phyloP scores from a whole-genome alignment of 2,113 vertebrate genomes.

The Heterotilapia buettikoferi region DNA sequence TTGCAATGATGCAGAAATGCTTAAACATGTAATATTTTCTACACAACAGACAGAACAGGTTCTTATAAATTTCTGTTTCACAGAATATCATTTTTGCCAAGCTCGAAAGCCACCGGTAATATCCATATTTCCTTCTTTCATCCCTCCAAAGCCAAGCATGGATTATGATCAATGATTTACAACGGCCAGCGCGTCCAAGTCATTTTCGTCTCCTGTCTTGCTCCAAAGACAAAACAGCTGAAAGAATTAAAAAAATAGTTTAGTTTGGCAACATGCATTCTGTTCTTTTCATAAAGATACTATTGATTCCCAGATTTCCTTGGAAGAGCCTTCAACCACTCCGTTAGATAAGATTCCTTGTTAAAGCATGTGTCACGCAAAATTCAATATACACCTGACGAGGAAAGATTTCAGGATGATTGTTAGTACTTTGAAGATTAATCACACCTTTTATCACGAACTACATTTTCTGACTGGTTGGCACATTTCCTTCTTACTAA shows the following conservation, averaged over 20 bases:
- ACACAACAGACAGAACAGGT: neutral
- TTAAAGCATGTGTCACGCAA: neutral
- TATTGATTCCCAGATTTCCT: neutral
- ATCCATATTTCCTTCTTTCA: slow-evolving; percentile 31
- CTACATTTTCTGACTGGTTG: neutral
- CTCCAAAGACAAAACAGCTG: slow-evolving; percentile 28
- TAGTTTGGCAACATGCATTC: neutral
- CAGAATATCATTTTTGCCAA: slow-evolving; percentile 12
- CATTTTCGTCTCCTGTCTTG: slow-evolving; percentile 12
- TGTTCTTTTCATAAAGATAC: slow-evolving; percentile 1
- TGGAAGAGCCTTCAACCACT: neutral
- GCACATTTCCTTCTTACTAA: neutral
- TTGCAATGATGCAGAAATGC: neutral
- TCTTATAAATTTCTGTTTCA: neutral
- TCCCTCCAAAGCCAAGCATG: slow-evolving; percentile 2
- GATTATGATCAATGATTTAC: slow-evolving; percentile 44
- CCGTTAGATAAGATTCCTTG: neutral
- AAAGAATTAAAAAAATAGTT: slow-evolving; percentile 1
- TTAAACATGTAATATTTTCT: neutral
- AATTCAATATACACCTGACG: neutral
- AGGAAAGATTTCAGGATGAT: neutral
- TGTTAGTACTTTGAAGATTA: neutral
- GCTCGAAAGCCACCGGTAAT: slow-evolving; percentile 32
- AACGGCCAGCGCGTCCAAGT: neutral
- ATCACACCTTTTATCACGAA: neutral